Evolutionary conservation across 1,140 invertebrate species (phyloP), one percentile per base, ranked within the genome.

Genomic region (Bombus pyrosoma): DNA sequence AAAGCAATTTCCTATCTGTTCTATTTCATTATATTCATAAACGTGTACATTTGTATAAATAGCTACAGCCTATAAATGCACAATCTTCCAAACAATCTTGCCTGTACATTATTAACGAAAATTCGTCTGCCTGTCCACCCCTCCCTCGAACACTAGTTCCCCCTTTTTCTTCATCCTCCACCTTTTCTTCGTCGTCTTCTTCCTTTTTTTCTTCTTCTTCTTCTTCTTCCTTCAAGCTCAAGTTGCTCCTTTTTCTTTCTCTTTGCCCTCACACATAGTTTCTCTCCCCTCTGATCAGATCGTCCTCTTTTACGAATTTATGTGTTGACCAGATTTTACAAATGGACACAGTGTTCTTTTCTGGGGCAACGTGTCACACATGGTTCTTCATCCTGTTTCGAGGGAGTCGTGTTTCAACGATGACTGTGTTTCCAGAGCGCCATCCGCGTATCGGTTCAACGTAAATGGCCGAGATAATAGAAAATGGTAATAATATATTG

Each of bases 301-400:
- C 78, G 68, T 62, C 53, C 87, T 74, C 82, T 76, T 75, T 89
- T 87, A 71, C 87, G 86, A 81, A 91, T 91, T 91, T 91, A 91
- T 73, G 87, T 86, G 85, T 86, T 41, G 85, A 68, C 68, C 75
- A 66, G 87, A 86, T 81, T 87, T 89, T 77, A 89, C 82, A 87
- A 89, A 89, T 86, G 87, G 87, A 87, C 72, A 87, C 10, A 37
- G 84, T 74, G 64, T 28, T 74, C 79, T 43, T 89, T 88, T 91
- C 79, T 81, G 13, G 84, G 69, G 76, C 62, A 77, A 62, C 66
- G 80, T 86, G 75, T 86, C 84, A 74, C 79, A 64, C 86, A 84
- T 73, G 83, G 47, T 76, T 39, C 39, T 73, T 53, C 22, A 59
- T 53, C n/a, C 77, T 53, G 18, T 62, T 64, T 43, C 47, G 41